A percentile compares a stretch with the other conserved stretches of the same genome.
These are phyloP conservation scores for Jordanella pulchra DNA, from an alignment of 2,797 vertebrate species.

Conservation along the genomic window DNA sequence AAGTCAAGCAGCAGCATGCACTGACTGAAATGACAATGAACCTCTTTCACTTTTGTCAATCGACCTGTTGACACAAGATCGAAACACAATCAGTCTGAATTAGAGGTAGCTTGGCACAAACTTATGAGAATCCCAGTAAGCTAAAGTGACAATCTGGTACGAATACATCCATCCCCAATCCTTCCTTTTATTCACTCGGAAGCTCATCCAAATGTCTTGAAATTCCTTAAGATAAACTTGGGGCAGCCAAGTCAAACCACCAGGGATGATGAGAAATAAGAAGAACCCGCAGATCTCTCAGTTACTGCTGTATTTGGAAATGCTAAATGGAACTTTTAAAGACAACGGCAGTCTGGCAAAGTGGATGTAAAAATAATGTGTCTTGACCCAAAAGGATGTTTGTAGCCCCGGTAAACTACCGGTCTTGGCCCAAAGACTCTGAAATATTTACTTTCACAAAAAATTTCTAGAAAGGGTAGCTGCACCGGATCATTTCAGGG, in stretches of 20 bases:
- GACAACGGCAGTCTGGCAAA: background rate
- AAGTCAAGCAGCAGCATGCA: conserved; percentile 3
- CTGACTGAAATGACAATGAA: conserved; percentile 34
- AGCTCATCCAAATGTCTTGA: conserved; percentile 15
- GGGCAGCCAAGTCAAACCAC: background rate
- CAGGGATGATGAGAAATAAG: background rate
- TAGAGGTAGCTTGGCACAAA: conserved; percentile 20
- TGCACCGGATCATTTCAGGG: no score
- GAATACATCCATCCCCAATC: conserved; percentile 1
- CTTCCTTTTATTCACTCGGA: background rate
- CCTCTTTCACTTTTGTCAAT: conserved; percentile 40
- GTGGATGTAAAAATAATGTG: background rate
- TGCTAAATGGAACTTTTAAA: background rate
- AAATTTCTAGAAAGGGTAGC: no score
- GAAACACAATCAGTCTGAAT: conserved; percentile 57
- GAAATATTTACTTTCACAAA: no score
- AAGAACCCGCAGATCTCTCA: background rate
- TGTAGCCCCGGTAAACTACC: background rate
- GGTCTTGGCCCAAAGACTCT: no score
- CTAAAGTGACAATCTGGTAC: conserved; percentile 26
- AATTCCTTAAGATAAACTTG: background rate
- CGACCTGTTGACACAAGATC: conserved; percentile 44
- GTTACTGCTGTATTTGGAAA: background rate
- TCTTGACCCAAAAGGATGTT: background rate
- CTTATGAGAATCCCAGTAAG: conserved; percentile 33